Base-by-base conservation (phyloP, 2,888 invertebrate genomes). In the Drepanosiphum platanoidis region DNA sequence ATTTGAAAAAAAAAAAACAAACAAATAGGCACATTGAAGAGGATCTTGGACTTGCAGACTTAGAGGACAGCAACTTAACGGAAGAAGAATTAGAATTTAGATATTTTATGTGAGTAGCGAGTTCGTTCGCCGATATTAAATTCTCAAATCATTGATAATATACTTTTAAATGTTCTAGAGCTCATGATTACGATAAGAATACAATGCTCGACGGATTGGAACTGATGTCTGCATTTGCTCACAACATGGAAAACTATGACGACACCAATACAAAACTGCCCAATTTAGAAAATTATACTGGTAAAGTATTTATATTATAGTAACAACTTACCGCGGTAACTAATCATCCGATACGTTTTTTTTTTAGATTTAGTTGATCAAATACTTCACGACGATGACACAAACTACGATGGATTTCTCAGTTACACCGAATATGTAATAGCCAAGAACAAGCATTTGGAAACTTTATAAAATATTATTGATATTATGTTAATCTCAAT, bases 121-220 rank as follows among this genome's bases (percentile, higher is more conserved):
- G 36, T 64, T 42, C 8, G 7, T 71, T n/a, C n/a, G n/a, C n/a
- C n/a, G n/a, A n/a, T n/a, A n/a, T n/a, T n/a, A n/a, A n/a, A n/a
- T n/a, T 22, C 22, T 70, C 22, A 39, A 22, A 58, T 42, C 18
- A 78, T 27, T 58, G 9, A 32, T 22, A 83, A 42, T 34, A 46
- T 4, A 64, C 9, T 64, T 64, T 42, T 39, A 68, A 22, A 32
- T 39, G 8, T 88, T 87, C 27, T 87, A 91, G 91, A 86, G 91
- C 95, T 30, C 98, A 98, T 88, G 98, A 98, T 89, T 94, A 94
- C 87, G 97, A 97, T 89, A 95, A 94, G 89, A 97, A 98, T 89
- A 94, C 94, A 1, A 95, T 94, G 88, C 90, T 98, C 86, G 97
- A 98, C 89, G 97, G 97, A 0, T 90, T 97, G 86, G 98, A 98